Evolutionary conservation across 2,797 vertebrate species (phyloP).

Genomic region (Neomorphus geoffroyi): DNA sequence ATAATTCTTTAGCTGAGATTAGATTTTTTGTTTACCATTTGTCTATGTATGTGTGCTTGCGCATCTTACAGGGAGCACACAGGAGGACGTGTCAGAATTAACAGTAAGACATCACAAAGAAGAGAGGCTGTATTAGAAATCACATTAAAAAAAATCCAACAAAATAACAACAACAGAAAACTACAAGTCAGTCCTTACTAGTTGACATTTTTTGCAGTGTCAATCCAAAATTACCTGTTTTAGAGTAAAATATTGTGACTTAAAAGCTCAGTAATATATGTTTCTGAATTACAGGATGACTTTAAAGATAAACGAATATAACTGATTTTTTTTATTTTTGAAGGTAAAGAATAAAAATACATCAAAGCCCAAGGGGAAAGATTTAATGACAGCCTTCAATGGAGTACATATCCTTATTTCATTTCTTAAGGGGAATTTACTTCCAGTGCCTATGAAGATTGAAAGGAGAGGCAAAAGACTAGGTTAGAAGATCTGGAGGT

Average conservation of each 20-base stretch:
- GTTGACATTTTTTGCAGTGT: not conserved
- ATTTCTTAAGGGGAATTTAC: not conserved
- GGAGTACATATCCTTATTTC: not conserved
- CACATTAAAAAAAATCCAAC: not conserved
- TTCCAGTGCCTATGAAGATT: not conserved
- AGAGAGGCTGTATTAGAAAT: not conserved
- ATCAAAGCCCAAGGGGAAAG: not conserved
- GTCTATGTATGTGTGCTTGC: not conserved
- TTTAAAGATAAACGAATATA: not conserved
- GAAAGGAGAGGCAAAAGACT: not conserved
- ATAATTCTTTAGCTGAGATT: constrained; percentile 16
- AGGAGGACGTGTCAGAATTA: not conserved
- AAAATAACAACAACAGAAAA: too few relatives aligned
- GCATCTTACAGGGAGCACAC: not conserved
- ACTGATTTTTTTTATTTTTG: not conserved
- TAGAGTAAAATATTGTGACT: not conserved
- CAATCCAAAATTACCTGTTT: not conserved
- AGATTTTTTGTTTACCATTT: not conserved
- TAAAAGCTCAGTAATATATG: not conserved
- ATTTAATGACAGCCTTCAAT: not conserved
- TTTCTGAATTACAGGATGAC: not conserved
- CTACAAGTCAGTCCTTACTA: too few relatives aligned
- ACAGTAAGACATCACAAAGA: not conserved
- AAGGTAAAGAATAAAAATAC: not conserved
- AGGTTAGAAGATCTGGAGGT: not conserved